Conservation (phyloP, 2,113 vertebrate genomes). For the Anguilla rostrata region DNA sequence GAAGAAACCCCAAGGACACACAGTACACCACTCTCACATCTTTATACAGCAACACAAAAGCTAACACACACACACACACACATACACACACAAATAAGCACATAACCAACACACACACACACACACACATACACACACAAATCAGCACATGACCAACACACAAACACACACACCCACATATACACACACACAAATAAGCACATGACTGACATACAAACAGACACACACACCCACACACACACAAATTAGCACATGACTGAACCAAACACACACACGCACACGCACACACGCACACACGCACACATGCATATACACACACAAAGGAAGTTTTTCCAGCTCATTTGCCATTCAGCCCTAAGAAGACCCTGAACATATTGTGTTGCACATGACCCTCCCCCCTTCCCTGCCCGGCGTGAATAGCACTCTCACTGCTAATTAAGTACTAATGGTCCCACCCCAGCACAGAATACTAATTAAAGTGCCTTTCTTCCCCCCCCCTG, state of each 20-base stretch:
- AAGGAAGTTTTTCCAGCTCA: background rate
- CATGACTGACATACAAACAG: no score
- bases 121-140: constrained; percentile 24
- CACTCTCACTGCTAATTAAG: constrained; percentile 20
- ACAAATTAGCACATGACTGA: constrained; percentile 13
- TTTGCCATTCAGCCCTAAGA: background rate
- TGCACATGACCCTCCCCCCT: background rate
- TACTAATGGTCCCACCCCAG: background rate
- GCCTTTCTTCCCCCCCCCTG: constrained; percentile 43
- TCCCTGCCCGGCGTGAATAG: background rate
- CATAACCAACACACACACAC: no score
- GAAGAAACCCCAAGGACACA: background rate
- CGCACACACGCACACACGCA: constrained; percentile 26
- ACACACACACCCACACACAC: constrained; percentile 3
- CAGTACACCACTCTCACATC: background rate
- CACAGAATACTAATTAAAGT: constrained; percentile 17
- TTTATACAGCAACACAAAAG: background rate
- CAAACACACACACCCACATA: background rate
- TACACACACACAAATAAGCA: background rate
- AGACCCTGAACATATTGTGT: constrained; percentile 7
- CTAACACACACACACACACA: constrained; percentile 17
- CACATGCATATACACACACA: constrained; percentile 5
- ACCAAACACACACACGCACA: constrained; percentile 16
- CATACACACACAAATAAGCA: constrained; percentile 4
- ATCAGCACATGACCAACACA: no score